Evolutionary conservation across 2,797 vertebrate species (phyloP), one percentile per base, ranked within the genome.

Genomic region (Echiichthys vipera): DNA sequence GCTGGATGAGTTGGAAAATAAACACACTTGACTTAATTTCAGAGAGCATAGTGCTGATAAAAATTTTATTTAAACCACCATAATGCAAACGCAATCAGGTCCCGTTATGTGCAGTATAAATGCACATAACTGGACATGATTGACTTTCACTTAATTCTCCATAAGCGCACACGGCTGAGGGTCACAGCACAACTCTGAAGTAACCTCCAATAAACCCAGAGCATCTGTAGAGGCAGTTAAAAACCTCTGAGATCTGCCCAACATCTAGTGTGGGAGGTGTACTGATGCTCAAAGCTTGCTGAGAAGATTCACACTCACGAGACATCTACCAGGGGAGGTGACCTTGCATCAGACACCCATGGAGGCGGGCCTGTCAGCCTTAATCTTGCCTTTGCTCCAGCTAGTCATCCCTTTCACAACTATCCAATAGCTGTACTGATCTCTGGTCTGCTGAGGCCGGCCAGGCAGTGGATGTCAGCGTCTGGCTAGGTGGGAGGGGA

Each of bases 401-500:
- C 66, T 50, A 20, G 69, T 81, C 80, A 58, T 79, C 66, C 71
- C 64, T 82, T 66, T 72, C 69, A 20, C 63, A 71, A 37, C 55
- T 42, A 43, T 70, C 87, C 86, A 86, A 91, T 82, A 61, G 81
- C 67, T 54, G 71, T 15, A 50, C 74, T 47, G 49, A 68, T 74
- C 61, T 62, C 42, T 51, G 61, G 39, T 87, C 84, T 74, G 87
- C 84, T 65, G 78, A 90, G 81, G 64, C 83, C 67, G 57, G 64
- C 82, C 79, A 27, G 84, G 78, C 50, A 57, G 78, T 66, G 74
- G 61, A 86, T 81, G 73, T 42, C 65, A 43, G 65, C 64, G 59
- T 85, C 77, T 75, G 83, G 45, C 71, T 79, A 58, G 83, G 86
- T 88, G 81, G 84, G 83, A 85, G 84, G 82, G 70, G 70, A 84